These are phyloP conservation scores for Crambe crambe DNA, from an alignment of 37 sponge, comb jelly and placozoan genomes.

Conservation along the genomic window DNA sequence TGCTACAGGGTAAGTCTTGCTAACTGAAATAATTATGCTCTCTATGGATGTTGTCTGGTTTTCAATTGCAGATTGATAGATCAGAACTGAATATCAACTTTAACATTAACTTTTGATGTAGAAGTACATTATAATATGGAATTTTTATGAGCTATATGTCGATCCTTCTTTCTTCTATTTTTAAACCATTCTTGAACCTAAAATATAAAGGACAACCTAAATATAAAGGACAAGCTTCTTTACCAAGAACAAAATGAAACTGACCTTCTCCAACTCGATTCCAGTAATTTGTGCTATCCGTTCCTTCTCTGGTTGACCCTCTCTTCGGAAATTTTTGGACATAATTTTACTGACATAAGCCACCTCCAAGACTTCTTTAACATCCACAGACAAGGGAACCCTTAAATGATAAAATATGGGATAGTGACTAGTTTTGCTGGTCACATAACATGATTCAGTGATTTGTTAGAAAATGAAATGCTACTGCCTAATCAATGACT, in stretches of 20 bases:
- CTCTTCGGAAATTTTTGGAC: slow-evolving; percentile 74
- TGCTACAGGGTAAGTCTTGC: slow-evolving; percentile 52
- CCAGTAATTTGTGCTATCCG: slow-evolving; percentile 72
- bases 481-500: background rate
- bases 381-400: slow-evolving; percentile 58
- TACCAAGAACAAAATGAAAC: background rate
- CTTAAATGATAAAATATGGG: no score
- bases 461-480: background rate
- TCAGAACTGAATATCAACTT: background rate
- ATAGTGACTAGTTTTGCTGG: no score
- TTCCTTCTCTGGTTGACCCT: slow-evolving; percentile 84
- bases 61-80: background rate
- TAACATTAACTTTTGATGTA: no score
- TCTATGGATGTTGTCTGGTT: background rate
- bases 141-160: slow-evolving; percentile 23
- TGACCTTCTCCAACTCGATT: slow-evolving; percentile 57
- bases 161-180: slow-evolving; percentile 75
- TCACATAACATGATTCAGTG: no score
- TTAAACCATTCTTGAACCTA: slow-evolving; percentile 84
- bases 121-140: background rate
- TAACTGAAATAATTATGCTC: background rate
- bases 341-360: slow-evolving; percentile 78
- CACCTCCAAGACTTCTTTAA: slow-evolving; percentile 71
- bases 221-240: no score
- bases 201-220: background rate